phyloP scores from a whole-genome alignment of 2,797 vertebrate species.

The Dryobates pubescens region DNA sequence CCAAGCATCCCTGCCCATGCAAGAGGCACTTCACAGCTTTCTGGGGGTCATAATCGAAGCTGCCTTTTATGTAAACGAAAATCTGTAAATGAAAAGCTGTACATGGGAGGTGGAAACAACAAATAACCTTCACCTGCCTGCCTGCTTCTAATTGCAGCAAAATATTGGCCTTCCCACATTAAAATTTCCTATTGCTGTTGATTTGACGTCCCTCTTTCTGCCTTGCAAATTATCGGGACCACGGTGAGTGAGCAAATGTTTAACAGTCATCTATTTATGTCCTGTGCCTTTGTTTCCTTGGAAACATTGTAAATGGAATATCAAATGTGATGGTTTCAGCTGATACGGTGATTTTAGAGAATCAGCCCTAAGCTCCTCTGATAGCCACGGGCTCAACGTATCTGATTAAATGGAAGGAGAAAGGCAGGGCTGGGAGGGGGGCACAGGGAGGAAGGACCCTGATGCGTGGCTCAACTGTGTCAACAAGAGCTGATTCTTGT shows the following conservation, averaged over 20 bases:
- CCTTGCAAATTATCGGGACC: slow-evolving; percentile 27
- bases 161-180: slow-evolving; percentile 40
- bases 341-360: slow-evolving; percentile 58
- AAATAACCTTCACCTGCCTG: background rate
- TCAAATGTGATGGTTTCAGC: slow-evolving; percentile 63
- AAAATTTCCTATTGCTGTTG: slow-evolving; percentile 56
- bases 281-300: slow-evolving; percentile 70
- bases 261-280: slow-evolving; percentile 64
- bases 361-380: slow-evolving; percentile 41
- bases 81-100: background rate
- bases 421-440: background rate
- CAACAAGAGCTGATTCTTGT: slow-evolving; percentile 21
- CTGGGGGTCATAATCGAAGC: background rate
- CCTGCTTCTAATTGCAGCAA: slow-evolving; percentile 33
- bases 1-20: background rate
- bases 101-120: background rate
- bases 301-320: slow-evolving; percentile 73
- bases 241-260: slow-evolving; percentile 41
- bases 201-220: slow-evolving; percentile 47
- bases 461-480: slow-evolving; percentile 25
- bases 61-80: slow-evolving; percentile 7
- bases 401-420: slow-evolving; percentile 61
- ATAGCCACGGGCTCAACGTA: background rate
- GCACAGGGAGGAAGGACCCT: background rate
- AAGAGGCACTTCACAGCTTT: background rate